Percentiles rank a stretch among this genome's conserved stretches.
These are phyloP conservation scores for Petrophora chlorosata DNA, from an alignment of 2,888 invertebrate species.

Conservation along the genomic window DNA sequence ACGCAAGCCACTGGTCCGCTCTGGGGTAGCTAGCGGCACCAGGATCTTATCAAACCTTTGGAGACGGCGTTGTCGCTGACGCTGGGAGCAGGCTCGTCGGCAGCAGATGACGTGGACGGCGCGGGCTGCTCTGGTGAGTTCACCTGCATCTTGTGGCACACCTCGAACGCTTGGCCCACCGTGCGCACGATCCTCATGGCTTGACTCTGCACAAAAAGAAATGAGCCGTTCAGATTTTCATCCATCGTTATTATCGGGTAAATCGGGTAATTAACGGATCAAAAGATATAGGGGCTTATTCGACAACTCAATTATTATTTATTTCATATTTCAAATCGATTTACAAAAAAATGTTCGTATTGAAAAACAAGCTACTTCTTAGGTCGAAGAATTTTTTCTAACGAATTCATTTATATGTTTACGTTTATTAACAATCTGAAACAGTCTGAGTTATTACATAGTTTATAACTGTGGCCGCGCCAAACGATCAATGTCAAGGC, in stretches of 20 bases:
- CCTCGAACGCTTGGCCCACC: slow-evolving; percentile 99
- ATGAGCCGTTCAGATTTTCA: too few relatives aligned
- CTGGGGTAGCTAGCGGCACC: neutral
- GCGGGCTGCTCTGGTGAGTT: slow-evolving; percentile 74
- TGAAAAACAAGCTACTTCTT: too few relatives aligned
- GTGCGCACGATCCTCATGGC: slow-evolving; percentile 99
- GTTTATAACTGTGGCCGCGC: slow-evolving; percentile 15
- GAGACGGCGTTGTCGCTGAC: slow-evolving; percentile 55
- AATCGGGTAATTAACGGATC: too few relatives aligned
- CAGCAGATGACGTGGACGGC: slow-evolving; percentile 68
- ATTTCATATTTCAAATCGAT: too few relatives aligned
- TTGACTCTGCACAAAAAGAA: slow-evolving; percentile 92
- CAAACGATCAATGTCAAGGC: slow-evolving; percentile 21
- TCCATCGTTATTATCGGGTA: too few relatives aligned
- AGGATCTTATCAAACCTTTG: slow-evolving; percentile 58
- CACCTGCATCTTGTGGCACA: slow-evolving; percentile 97
- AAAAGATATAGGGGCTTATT: too few relatives aligned
- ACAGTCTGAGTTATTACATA: slow-evolving; percentile 14
- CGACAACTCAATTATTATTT: too few relatives aligned
- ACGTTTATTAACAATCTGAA: slow-evolving; percentile 8
- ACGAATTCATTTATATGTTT: neutral
- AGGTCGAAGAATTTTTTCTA: neutral
- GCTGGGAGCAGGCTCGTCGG: slow-evolving; percentile 52
- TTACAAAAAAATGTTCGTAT: too few relatives aligned
- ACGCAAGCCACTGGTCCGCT: too few relatives aligned